Percentiles rank a stretch among this genome's conserved stretches.
These are phyloP conservation scores for Chelonus insularis DNA, from an alignment of 1,140 invertebrate genomes.

Conservation along the genomic window DNA sequence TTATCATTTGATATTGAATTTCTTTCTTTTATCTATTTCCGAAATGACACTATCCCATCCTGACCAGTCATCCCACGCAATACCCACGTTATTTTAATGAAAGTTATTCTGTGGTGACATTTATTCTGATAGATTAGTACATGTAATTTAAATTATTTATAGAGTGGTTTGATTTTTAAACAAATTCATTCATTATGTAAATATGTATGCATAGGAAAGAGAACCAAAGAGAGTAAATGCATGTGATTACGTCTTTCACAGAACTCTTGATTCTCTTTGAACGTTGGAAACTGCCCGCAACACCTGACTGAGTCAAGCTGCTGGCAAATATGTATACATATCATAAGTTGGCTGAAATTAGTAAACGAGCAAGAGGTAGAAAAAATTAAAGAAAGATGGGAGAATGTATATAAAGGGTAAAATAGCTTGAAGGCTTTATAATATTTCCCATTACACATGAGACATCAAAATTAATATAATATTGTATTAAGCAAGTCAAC, in stretches of 20 bases:
- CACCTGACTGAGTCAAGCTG: constrained; percentile 51
- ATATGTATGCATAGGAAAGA: too few relatives aligned
- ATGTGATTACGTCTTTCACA: constrained; percentile 24
- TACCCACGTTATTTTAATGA: too few relatives aligned
- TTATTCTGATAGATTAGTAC: too few relatives aligned
- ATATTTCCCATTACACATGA: constrained; percentile 10
- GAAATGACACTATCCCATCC: too few relatives aligned
- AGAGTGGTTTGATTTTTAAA: too few relatives aligned
- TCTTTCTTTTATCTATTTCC: too few relatives aligned
- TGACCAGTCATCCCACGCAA: too few relatives aligned
- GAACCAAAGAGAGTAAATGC: too few relatives aligned
- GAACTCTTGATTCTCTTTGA: constrained; percentile 48
- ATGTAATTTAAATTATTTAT: too few relatives aligned
- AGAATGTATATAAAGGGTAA: constrained; percentile 2
- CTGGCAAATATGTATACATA: constrained; percentile 32
- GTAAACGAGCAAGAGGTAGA: constrained; percentile 20
- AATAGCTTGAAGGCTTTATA: constrained; percentile 5
- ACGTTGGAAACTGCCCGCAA: constrained; percentile 43
- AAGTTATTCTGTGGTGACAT: too few relatives aligned
- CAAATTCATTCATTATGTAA: too few relatives aligned
- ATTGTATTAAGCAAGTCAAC: constrained; percentile 51
- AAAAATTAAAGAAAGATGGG: constrained; percentile 22
- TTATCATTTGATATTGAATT: too few relatives aligned
- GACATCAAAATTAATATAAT: constrained; percentile 59
- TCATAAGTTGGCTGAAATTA: not conserved